Evolutionary conservation across 2,888 invertebrate genomes (phyloP).

Genomic region (Apantesis nais): DNA sequence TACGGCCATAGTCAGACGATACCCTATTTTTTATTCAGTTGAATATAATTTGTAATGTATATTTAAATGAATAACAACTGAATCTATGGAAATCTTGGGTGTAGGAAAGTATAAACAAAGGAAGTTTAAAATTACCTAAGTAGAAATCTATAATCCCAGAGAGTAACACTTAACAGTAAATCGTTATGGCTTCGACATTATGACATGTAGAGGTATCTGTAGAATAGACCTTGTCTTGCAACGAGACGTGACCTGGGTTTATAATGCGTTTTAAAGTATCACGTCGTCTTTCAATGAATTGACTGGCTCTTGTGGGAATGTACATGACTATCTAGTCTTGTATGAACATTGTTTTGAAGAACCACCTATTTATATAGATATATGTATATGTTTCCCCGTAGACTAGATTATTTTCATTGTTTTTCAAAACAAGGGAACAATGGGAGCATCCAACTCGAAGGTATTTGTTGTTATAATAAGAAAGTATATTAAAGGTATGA

Average conservation of each 20-base stretch:
- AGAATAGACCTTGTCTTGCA: constrained; percentile 71
- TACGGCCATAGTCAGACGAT: constrained; percentile 53
- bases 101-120: background rate
- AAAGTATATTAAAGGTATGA: background rate
- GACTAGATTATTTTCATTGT: background rate
- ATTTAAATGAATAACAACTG: background rate
- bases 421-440: constrained; percentile 1
- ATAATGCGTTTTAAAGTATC: constrained; percentile 59
- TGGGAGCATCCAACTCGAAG: background rate
- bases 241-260: constrained; percentile 71
- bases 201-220: constrained; percentile 70
- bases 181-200: constrained; percentile 63
- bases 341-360: constrained; percentile 18
- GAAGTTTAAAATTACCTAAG: constrained; percentile 20
- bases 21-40: constrained; percentile 28
- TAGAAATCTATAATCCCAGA: constrained; percentile 43
- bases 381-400: background rate
- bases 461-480: background rate
- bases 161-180: constrained; percentile 62
- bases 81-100: background rate
- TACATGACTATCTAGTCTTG: constrained; percentile 2
- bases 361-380: background rate
- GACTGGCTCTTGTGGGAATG: constrained; percentile 19
- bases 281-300: constrained; percentile 54
- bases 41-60: too few relatives aligned